Base-by-base conservation (phyloP, 2,113 vertebrate species). In the Arothron firmamentum region DNA sequence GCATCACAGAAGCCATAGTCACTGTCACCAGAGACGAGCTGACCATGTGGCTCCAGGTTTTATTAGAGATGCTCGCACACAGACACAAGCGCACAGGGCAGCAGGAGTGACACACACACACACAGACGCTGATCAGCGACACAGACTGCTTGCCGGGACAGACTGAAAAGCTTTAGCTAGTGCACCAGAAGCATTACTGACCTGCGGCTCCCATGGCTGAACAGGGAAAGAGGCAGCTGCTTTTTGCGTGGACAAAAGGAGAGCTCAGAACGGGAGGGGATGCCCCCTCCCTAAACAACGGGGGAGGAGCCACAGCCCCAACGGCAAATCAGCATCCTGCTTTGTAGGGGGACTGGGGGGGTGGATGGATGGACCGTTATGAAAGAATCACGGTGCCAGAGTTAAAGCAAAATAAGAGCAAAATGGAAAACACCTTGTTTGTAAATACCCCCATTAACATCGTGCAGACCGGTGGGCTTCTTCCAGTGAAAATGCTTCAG, bases 161-260 rank as follows among this genome's bases (percentile, higher is more conserved):
- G 53, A 42, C 67, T 50, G 48, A 62, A 77, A 77, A 84, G 79
- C 83, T 69, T 73, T 70, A 83, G 62, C 71, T 63, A 65, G 61
- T 68, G 72, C 78, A 62, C 72, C 50, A 80, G 80, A 75, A 85
- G 77, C 60, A 14, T 65, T 88, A 92, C 91, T 90, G 87, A 92
- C 90, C 91, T 92, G 90, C 78, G 82, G 79, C 74, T 88, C 89
- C 89, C 90, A 92, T 92, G 89, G 85, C 85, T 90, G 88, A 80
- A 84, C 81, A 86, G 84, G 76, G 81, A 91, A 86, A 90, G 74
- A 87, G 77, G 81, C 81, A 89, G 87, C 87, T 90, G 88, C 85
- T 90, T 83, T 84, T 85, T 87, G 73, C 80, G 82, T 74, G 74
- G 85, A 92, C 89, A 90, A 90, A 89, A 89, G 84, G 79, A 90